Evolutionary conservation across 2,797 vertebrate genomes (phyloP).

Genomic region (Limosa lapponica): DNA sequence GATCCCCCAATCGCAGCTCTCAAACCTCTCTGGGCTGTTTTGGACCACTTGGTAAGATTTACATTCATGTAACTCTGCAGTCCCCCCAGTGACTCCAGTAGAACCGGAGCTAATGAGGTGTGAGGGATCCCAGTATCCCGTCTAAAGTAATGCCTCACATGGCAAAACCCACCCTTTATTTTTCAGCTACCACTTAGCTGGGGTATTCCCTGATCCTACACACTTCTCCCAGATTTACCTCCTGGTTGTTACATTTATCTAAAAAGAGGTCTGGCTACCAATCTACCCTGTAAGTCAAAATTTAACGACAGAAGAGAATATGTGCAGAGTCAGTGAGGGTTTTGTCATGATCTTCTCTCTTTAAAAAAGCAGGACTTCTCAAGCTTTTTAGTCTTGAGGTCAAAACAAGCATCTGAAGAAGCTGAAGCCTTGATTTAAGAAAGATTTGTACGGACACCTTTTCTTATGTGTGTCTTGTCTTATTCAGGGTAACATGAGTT

Average conservation of each 20-base stretch:
- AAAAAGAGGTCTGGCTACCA: neutral
- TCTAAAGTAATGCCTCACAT: accelerated
- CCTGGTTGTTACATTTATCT: accelerated
- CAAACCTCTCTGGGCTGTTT: neutral
- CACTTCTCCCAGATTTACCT: neutral
- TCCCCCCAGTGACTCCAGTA: neutral
- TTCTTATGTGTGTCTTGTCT: neutral
- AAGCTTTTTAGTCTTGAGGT: neutral
- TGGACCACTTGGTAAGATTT: neutral
- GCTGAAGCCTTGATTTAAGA: neutral
- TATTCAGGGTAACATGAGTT: neutral
- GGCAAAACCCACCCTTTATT: neutral
- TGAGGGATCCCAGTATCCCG: neutral
- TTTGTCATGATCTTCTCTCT: neutral
- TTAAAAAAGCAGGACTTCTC: neutral
- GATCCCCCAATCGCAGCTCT: neutral
- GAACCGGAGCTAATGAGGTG: neutral
- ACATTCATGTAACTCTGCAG: neutral
- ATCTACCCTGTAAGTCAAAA: neutral
- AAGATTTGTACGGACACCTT: neutral
- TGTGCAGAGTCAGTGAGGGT: neutral
- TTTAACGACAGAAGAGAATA: neutral
- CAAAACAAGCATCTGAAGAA: neutral
- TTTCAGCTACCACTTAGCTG: neutral
- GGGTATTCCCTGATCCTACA: neutral